phyloP scores from a whole-genome alignment of 2,113 vertebrate species.

The Lamprotornis superbus region DNA sequence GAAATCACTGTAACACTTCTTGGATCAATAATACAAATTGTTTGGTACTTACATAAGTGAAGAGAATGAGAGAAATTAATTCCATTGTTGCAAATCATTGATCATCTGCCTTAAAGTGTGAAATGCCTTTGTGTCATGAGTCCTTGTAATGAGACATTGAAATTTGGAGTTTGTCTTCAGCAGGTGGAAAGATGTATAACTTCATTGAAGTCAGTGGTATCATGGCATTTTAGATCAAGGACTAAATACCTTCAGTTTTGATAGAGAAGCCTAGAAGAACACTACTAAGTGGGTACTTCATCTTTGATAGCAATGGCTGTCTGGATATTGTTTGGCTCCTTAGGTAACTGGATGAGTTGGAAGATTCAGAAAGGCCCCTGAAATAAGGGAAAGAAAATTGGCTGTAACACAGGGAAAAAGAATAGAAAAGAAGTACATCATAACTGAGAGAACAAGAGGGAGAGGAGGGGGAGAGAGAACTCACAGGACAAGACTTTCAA shows the following conservation, averaged over 20 bases:
- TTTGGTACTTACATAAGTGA: background rate
- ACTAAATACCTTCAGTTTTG: background rate
- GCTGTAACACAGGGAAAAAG: background rate
- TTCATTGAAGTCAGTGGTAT: background rate
- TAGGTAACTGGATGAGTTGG: background rate
- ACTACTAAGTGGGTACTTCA: background rate
- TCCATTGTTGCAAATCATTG: background rate
- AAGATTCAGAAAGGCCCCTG: background rate
- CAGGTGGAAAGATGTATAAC: background rate
- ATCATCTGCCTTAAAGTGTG: background rate
- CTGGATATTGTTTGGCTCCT: background rate
- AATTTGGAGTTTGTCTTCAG: background rate
- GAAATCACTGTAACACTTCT: background rate
- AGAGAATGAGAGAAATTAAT: background rate
- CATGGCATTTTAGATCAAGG: background rate
- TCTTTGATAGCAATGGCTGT: background rate
- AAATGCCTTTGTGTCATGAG: background rate
- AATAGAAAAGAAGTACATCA: background rate
- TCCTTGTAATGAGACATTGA: background rate
- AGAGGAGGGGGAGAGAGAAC: fast-evolving
- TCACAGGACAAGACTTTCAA: background rate
- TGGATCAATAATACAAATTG: constrained; percentile 34
- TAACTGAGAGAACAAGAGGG: background rate
- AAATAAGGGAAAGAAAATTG: background rate
- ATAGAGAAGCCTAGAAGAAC: background rate